A percentile compares a stretch with the other conserved stretches of the same genome.
Conservation (phyloP, 2,113 vertebrate genomes). For the Sphyrna mokarran region DNA sequence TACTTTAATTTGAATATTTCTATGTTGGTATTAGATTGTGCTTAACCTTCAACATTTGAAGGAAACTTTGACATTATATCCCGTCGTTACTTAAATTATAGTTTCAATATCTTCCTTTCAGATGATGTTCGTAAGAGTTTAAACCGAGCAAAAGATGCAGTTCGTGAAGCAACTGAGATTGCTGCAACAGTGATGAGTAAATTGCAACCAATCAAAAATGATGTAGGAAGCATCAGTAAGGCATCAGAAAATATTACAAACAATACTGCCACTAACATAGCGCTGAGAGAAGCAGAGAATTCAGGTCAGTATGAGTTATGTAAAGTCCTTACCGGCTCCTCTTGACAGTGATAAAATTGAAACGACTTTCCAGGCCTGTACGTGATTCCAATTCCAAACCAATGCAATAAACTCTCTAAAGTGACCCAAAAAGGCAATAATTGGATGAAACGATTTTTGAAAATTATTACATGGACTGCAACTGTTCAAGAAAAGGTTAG, state of each 20-base stretch:
- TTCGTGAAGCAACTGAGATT: constrained; percentile 56
- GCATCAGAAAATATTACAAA: constrained; percentile 46
- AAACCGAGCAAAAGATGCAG: constrained; percentile 59
- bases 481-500: not conserved
- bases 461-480: not conserved
- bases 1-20: no score
- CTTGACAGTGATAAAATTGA: not conserved
- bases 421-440: not conserved
- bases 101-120: constrained; percentile 44
- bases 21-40: not conserved
- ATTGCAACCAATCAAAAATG: constrained; percentile 64
- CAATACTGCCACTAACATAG: constrained; percentile 43
- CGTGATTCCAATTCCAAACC: not conserved
- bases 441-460: not conserved
- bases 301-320: constrained; percentile 48
- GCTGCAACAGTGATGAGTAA: constrained; percentile 60
- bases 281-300: constrained; percentile 51
- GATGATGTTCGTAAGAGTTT: constrained; percentile 65
- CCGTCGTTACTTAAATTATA: not conserved
- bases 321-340: not conserved
- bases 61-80: not conserved
- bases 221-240: constrained; percentile 63
- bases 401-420: not conserved
- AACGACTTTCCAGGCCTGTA: not conserved
- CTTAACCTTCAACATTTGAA: no score